A percentile compares a stretch with the other conserved stretches of the same genome.
These are phyloP conservation scores for Intellagama lesueurii DNA, from an alignment of 2,797 vertebrate species.

Conservation along the genomic window DNA sequence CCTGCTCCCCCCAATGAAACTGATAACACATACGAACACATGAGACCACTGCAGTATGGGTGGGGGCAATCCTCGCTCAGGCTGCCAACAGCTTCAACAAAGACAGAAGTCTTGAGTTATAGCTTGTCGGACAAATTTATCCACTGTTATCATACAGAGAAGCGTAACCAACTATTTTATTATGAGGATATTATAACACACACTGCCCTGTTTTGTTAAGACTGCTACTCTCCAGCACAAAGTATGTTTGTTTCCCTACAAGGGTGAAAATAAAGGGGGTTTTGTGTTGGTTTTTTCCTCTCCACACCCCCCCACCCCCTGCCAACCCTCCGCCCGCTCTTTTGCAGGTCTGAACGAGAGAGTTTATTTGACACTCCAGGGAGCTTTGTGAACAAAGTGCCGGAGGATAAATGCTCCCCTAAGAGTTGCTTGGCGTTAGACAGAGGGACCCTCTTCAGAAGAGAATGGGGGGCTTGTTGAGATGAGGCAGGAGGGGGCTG, in stretches of 20 bases:
- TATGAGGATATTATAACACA: slow-evolving; percentile 32
- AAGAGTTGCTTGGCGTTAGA: slow-evolving; percentile 94
- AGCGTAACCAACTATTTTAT: slow-evolving; percentile 41
- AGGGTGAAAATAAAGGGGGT: slow-evolving; percentile 91
- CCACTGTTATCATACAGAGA: slow-evolving; percentile 44
- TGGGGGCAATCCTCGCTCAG: not conserved
- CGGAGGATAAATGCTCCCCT: slow-evolving; percentile 90
- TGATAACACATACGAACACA: not conserved
- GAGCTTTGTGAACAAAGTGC: slow-evolving; percentile 92
- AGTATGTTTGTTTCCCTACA: slow-evolving; percentile 83
- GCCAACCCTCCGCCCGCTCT: slow-evolving; percentile 67
- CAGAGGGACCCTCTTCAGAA: slow-evolving; percentile 96
- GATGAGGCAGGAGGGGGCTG: slow-evolving; percentile 80
- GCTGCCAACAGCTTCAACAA: accelerated
- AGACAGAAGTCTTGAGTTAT: not conserved
- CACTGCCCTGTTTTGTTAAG: slow-evolving; percentile 79
- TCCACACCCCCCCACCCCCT: slow-evolving; percentile 30
- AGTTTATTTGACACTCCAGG: slow-evolving; percentile 95
- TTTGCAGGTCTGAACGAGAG: slow-evolving; percentile 83
- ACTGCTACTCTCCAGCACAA: slow-evolving; percentile 86
- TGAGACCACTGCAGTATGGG: too few relatives aligned
- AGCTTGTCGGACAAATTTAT: slow-evolving; percentile 16
- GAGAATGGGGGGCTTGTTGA: slow-evolving; percentile 95
- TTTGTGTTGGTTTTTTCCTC: slow-evolving; percentile 80
- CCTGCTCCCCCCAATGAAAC: not conserved